phyloP scores from a whole-genome alignment of 2,797 vertebrate genomes.

The Pelodytes ibericus region DNA sequence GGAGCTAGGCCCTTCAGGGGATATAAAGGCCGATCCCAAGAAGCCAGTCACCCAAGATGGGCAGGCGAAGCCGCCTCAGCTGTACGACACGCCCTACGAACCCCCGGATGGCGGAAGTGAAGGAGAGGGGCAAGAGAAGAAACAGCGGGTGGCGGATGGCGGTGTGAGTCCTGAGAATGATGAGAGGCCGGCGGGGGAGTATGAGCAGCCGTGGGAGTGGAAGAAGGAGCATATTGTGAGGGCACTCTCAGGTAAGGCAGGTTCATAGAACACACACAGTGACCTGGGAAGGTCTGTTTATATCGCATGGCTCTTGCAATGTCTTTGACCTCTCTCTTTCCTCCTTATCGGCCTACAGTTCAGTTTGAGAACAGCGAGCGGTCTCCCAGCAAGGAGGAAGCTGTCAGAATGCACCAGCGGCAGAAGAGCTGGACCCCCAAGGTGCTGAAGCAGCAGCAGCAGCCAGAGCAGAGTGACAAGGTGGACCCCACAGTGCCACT shows the following conservation, averaged over 20 bases:
- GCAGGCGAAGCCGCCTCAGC: constrained; percentile 72
- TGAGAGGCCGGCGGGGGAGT: constrained; percentile 83
- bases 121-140: constrained; percentile 53
- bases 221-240: constrained; percentile 93
- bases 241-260: constrained; percentile 84
- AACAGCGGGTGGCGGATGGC: constrained; percentile 68
- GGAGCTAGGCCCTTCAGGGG: constrained; percentile 76
- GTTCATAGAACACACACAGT: accelerated
- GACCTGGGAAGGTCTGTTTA: not conserved
- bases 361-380: constrained; percentile 85
- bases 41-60: constrained; percentile 63
- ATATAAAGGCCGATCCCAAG: constrained; percentile 68
- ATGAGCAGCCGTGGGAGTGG: constrained; percentile 97
- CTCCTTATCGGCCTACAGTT: constrained; percentile 70
- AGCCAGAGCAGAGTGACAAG: constrained; percentile 67
- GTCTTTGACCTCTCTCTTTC: not conserved
- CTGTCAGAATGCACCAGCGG: constrained; percentile 68
- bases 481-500: constrained; percentile 84
- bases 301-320: not conserved
- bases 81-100: constrained; percentile 90
- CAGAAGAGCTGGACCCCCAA: constrained; percentile 92
- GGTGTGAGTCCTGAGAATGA: constrained; percentile 85
- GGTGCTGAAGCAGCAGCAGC: constrained; percentile 73
- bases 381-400: constrained; percentile 76
- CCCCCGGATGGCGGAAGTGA: constrained; percentile 72